Base-by-base conservation (phyloP, 2,888 invertebrate genomes). In the Eupeodes latifasciatus region DNA sequence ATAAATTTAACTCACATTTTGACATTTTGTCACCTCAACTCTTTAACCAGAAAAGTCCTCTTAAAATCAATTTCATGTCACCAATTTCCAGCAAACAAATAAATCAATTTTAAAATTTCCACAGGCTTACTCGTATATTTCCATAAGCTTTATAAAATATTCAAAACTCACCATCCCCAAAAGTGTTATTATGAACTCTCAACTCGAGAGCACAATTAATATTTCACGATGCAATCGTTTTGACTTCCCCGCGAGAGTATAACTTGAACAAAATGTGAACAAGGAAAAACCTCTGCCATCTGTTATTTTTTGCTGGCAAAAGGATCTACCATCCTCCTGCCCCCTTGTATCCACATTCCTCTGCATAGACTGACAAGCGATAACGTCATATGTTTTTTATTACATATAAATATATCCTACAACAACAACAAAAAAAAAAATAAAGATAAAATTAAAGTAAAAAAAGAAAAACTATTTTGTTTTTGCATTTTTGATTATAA, bases 401-500 rank as follows among this genome's bases (percentile, higher is more conserved):
- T 34, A 44, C 27, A 27, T 14, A 2, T 12, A 71, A 40, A 71
- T 34, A n/a, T 12, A 69, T 40, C 1, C 10, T 0, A 16, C 27
- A 27, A 27, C 27, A 19, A 3, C 16, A 10, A 55, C 27, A 67
- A 66, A 51, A 7, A 53, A 34, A 34, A 67, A 19, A 9, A 0
- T 62, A 16, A 53, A 36, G 53, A 12, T 34, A 53, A 69, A 53
- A n/a, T 36, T 7, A 36, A n/a, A 12, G 11, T 9, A 5, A 4
- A 53, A 55, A 44, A 47, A 1, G 1, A 1, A 76, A 62, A 81
- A 61, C 12, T 44, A 66, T 44, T 71, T 75, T 61, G 40, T 34
- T 83, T 82, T 77, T 62, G 71, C 5, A 76, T 81, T 75, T 59
- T 90, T 72, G 19, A 72, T 72, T 72, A 55, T 71, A 40, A 72